These are phyloP conservation scores for Mamestra configurata DNA, from an alignment of 1,140 invertebrate genomes.

Conservation along the genomic window DNA sequence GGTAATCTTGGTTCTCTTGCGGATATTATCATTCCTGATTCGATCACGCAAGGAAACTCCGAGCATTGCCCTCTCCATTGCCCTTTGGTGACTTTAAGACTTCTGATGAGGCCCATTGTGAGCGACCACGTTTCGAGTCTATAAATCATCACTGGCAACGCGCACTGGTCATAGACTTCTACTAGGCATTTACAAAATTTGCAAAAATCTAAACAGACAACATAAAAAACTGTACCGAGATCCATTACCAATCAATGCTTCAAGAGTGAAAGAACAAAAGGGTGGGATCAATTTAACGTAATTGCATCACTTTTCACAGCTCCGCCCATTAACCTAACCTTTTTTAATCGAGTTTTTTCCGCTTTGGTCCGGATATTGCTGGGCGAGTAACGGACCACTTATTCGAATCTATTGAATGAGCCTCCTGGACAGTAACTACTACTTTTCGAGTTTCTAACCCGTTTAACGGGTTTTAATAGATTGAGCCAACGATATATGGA, in stretches of 20 bases:
- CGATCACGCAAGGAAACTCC: too few relatives aligned
- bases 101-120: too few relatives aligned
- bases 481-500: conserved; percentile 59
- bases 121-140: too few relatives aligned
- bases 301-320: conserved; percentile 81
- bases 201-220: not conserved
- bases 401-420: conserved; percentile 78
- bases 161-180: too few relatives aligned
- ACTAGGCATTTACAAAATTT: not conserved
- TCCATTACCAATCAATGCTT: conserved; percentile 53
- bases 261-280: conserved; percentile 71
- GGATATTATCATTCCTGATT: too few relatives aligned
- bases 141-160: too few relatives aligned
- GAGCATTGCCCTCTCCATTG: too few relatives aligned
- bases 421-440: conserved; percentile 78
- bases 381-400: conserved; percentile 80
- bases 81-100: too few relatives aligned
- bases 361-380: conserved; percentile 77
- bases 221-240: not conserved
- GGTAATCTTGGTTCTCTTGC: too few relatives aligned
- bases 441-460: conserved; percentile 66
- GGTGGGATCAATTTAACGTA: conserved; percentile 76
- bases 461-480: conserved; percentile 68
- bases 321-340: conserved; percentile 76
- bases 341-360: conserved; percentile 81